These are phyloP conservation scores for Zootermopsis nevadensis DNA, from an alignment of 2,888 invertebrate species.

Conservation along the genomic window DNA sequence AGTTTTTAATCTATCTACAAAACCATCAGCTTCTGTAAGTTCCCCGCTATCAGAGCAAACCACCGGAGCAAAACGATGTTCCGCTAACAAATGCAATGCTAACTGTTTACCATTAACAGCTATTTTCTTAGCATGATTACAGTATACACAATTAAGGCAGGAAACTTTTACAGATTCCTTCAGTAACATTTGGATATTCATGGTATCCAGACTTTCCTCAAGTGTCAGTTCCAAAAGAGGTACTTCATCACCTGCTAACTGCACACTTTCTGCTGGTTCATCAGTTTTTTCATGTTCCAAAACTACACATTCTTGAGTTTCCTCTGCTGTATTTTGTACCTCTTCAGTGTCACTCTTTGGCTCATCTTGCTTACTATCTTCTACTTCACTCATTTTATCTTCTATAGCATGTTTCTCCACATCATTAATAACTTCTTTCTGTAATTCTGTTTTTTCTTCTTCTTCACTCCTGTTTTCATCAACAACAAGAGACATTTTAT, in stretches of 20 bases:
- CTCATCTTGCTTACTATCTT: constrained; percentile 44
- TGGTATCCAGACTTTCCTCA: constrained; percentile 80
- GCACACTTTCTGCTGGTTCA: constrained; percentile 51
- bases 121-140: constrained; percentile 87
- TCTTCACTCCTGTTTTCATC: constrained; percentile 59
- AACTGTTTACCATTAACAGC: constrained; percentile 86
- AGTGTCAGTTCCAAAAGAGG: constrained; percentile 77
- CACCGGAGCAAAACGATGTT: constrained; percentile 83
- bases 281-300: constrained; percentile 42
- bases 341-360: constrained; percentile 40
- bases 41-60: constrained; percentile 61
- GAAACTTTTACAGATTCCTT: constrained; percentile 80
- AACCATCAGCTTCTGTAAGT: constrained; percentile 64
- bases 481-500: constrained; percentile 70
- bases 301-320: constrained; percentile 52
- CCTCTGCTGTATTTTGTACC: constrained; percentile 56
- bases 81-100: constrained; percentile 80
- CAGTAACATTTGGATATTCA: constrained; percentile 76
- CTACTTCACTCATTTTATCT: constrained; percentile 44
- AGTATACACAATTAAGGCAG: constrained; percentile 80
- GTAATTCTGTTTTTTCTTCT: constrained; percentile 38
- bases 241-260: constrained; percentile 71
- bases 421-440: constrained; percentile 47
- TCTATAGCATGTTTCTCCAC: background rate
- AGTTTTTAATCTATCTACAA: constrained; percentile 74